Evolutionary conservation across 1,140 invertebrate species (phyloP), one percentile per base, ranked within the genome.

Genomic region (Saccostrea glomerata): DNA sequence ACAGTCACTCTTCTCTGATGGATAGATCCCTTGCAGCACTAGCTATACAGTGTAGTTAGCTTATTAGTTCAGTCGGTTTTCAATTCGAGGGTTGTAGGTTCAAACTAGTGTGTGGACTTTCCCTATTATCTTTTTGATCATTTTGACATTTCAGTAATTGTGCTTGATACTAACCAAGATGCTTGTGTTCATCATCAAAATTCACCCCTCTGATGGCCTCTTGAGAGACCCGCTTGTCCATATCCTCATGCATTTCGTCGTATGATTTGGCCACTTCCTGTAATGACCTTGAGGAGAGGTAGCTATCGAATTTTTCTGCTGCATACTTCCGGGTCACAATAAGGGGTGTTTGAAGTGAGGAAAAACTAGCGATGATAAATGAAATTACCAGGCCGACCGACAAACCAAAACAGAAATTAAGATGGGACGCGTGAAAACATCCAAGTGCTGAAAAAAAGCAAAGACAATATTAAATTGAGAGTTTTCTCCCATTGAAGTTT

Each of bases 401-500:
- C 77, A 90, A 60, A 11, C 88, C 90, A 12, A 89, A 73, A 12
- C 83, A 84, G 70, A 90, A 90, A 63, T 89, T 87, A 12, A 88
- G 56, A 20, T 63, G 86, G 12, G 86, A 58, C 40, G 77, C 87
- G 54, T 88, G 85, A 2, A 25, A 54, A 36, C 66, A 82, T 58
- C 73, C 73, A 15, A 56, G 56, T 17, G 55, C 73, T 82, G 30
- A 25, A 87, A 87, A 63, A 63, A 63, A 20, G 2, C 47, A 47
- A 9, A 47, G 47, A 47, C 47, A 47, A 47, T 36, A 47, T 47
- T 47, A 47, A 7, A 47, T 7, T 36, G 30, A 36, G 30, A 36
- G 30, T 36, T 36, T 36, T 36, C 30, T 36, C 30, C 30, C 30
- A 47, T 47, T 47, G 6, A 2, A 47, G 47, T 47, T 47, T 47